phyloP scores from a whole-genome alignment of 92 coral and sea anemone species.

The Epizoanthus scotinus region DNA sequence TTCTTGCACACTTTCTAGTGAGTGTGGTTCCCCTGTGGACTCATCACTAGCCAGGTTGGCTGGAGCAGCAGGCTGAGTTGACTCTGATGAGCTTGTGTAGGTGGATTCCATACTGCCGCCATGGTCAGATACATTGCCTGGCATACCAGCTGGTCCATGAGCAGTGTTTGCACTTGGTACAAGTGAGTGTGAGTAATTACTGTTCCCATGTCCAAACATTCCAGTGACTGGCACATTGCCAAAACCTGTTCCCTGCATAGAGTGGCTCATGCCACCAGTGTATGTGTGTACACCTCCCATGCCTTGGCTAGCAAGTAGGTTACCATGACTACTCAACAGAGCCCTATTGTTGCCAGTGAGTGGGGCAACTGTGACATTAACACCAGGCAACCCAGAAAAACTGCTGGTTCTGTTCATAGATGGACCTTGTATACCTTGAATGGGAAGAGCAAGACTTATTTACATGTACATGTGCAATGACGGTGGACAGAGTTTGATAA shows the following conservation, averaged over 20 bases:
- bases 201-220: slow-evolving; percentile 5
- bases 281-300: neutral
- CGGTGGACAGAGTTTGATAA: no score
- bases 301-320: neutral
- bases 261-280: neutral
- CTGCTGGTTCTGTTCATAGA: neutral
- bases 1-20: neutral
- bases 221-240: neutral
- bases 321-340: neutral
- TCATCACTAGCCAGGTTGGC: neutral
- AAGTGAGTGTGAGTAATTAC: neutral
- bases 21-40: neutral
- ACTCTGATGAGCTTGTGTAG: neutral
- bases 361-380: slow-evolving; percentile 7
- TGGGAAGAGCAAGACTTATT: neutral
- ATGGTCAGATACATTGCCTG: neutral
- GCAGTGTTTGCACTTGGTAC: neutral
- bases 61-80: neutral
- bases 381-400: slow-evolving; percentile 12
- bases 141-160: neutral
- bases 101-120: neutral
- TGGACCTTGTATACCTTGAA: neutral
- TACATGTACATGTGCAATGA: no score
- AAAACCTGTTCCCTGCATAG: slow-evolving; percentile 2
- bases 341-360: slow-evolving; percentile 6